Conservation (phyloP, 2,113 vertebrate species). For the Excalfactoria chinensis region DNA sequence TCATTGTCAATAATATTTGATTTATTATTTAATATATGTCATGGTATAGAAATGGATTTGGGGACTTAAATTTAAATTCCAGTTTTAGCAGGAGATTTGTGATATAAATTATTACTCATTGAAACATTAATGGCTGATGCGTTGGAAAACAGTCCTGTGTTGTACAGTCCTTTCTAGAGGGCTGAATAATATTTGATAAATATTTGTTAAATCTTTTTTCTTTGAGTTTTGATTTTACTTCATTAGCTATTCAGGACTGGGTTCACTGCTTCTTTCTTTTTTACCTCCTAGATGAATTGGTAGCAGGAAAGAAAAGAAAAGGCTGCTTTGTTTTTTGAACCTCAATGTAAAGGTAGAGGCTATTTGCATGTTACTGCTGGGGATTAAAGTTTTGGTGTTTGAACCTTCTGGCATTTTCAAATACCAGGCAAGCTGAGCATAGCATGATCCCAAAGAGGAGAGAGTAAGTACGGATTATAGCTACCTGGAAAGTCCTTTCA, state of each 20-base stretch:
- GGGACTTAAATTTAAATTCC: slow-evolving; percentile 67
- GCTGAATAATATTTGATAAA: background rate
- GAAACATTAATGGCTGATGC: background rate
- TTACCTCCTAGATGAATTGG: background rate
- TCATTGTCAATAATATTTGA: slow-evolving; percentile 72
- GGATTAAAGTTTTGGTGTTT: background rate
- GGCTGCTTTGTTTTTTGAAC: background rate
- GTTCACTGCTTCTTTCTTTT: background rate
- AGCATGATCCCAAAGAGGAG: background rate
- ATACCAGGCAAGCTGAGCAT: background rate
- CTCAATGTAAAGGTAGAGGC: background rate
- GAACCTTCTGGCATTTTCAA: background rate
- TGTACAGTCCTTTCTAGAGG: background rate
- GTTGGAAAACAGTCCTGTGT: background rate
- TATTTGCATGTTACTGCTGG: background rate
- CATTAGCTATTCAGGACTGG: background rate
- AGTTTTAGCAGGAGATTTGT: slow-evolving; percentile 67
- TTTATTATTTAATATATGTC: slow-evolving; percentile 52
- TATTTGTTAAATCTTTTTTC: background rate
- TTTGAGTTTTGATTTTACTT: background rate
- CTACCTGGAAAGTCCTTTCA: background rate
- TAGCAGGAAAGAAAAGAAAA: background rate
- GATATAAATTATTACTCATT: slow-evolving; percentile 38
- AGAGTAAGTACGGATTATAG: background rate
- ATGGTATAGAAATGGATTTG: slow-evolving; percentile 60